Conservation (phyloP, 2,113 vertebrate species). For the Callospermophilus lateralis region DNA sequence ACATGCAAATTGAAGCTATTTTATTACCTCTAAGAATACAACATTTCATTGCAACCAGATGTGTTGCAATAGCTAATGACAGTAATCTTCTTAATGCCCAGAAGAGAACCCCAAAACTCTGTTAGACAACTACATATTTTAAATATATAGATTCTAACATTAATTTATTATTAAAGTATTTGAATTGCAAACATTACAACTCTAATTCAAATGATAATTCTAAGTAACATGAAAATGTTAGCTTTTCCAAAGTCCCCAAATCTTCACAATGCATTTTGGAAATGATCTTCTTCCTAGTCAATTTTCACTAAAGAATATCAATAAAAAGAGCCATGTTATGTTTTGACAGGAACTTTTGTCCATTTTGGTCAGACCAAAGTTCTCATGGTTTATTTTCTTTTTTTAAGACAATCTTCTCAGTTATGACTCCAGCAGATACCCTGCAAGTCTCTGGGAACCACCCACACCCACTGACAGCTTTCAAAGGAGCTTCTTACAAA, state of each 20-base stretch:
- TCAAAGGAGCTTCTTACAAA: neutral
- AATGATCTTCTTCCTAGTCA: neutral
- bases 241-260: neutral
- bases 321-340: neutral
- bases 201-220: neutral
- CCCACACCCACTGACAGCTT: neutral
- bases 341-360: neutral
- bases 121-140: neutral
- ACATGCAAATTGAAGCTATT: neutral
- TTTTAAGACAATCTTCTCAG: constrained; percentile 42
- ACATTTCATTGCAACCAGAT: neutral
- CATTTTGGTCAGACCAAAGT: neutral
- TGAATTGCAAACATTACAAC: constrained; percentile 15
- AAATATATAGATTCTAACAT: neutral
- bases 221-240: neutral
- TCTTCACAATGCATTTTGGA: neutral
- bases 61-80: neutral
- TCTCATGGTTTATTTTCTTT: constrained; percentile 27
- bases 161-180: constrained; percentile 13
- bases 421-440: constrained; percentile 12
- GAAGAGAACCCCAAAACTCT: neutral
- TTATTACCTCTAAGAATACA: neutral
- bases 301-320: neutral
- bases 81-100: neutral
- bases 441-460: neutral